phyloP scores from a whole-genome alignment of 2,113 vertebrate genomes.

The Zeus faber region DNA sequence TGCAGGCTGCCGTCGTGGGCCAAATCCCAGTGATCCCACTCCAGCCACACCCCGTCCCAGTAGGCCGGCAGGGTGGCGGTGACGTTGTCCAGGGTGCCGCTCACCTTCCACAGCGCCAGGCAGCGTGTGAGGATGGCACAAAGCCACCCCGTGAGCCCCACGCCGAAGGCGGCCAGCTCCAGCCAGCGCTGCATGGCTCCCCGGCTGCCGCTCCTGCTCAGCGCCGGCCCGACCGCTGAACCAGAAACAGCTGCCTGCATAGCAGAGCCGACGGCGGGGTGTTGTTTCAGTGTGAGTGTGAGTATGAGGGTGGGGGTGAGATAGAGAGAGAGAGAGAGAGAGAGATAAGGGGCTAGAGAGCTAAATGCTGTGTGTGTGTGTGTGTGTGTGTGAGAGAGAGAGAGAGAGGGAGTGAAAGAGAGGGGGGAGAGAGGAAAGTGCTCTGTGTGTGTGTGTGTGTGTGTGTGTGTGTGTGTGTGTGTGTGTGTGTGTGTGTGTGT shows the following conservation, averaged over 20 bases:
- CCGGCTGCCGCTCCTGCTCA: conserved; percentile 19
- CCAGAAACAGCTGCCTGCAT: conserved; percentile 34
- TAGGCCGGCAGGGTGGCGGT: conserved; percentile 82
- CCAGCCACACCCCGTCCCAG: conserved; percentile 93
- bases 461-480: conserved; percentile 15
- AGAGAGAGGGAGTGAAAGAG: neutral
- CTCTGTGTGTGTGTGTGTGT: conserved; percentile 3
- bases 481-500: conserved; percentile 12
- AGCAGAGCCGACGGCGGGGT: conserved; percentile 1
- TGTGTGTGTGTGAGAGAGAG: conserved; percentile 7
- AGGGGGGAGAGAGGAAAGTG: neutral
- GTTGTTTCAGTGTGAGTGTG: conserved; percentile 34
- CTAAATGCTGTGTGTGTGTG: conserved; percentile 10
- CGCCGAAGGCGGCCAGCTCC: conserved; percentile 53
- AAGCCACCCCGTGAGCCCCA: conserved; percentile 65
- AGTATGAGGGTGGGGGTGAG: neutral
- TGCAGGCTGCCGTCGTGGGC: conserved; percentile 83
- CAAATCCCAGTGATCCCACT: conserved; percentile 85
- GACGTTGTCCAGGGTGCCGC: conserved; percentile 71
- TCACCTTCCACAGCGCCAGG: conserved; percentile 88
- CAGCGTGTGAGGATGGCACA: conserved; percentile 76
- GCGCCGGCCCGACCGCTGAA: conserved; percentile 25
- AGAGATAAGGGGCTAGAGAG: neutral
- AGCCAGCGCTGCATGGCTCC: conserved; percentile 60
- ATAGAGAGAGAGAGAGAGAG: neutral